Base-by-base conservation (phyloP, 2,113 vertebrate genomes). In the Setophaga petechia region DNA sequence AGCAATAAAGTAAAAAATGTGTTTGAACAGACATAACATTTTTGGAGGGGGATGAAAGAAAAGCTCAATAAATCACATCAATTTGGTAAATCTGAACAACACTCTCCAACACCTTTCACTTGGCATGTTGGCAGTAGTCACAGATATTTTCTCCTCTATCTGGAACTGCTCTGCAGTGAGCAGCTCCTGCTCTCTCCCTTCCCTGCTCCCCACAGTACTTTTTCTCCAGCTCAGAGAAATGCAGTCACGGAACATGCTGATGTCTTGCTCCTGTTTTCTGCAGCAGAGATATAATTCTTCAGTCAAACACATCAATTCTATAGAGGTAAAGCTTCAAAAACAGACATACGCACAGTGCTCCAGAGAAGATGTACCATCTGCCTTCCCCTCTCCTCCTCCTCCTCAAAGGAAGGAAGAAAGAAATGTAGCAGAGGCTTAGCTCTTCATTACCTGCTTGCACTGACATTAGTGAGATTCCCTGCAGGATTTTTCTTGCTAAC, bases 401-500 rank as follows among this genome's bases (percentile, higher is more conserved):
- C 95, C 91, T 96, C 93, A 86, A 89, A 94, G 88, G 92, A 96
- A 95, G 95, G 78, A 95, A 92, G 90, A 86, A 93, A 95, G 77
- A 95, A 91, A 83, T 96, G 65, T 81, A 77, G 39, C 91, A 89
- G 80, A 83, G 93, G 44, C 61, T 96, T 78, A 95, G 94, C 68
- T 96, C 89, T 95, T 94, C 83, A 37, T 93, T 96, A 97, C 96
- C 96, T 97, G 96, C 83, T 93, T 84, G 86, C 65, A 28, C 94
- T 93, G 95, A 84, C 94, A 97, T 96, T 96, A 94, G 89, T 79
- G 92, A 95, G 88, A 83, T 90, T 95, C 93, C 95, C 93, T 94
- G 93, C 83, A 96, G 95, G 93, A 94, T 90, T 97, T 90, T 95
- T 96, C 93, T 94, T 96, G 94, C 91, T 93, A 87, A 83, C 86